Base-by-base conservation (phyloP, 2,797 vertebrate species). In the Enteromius treurensis region DNA sequence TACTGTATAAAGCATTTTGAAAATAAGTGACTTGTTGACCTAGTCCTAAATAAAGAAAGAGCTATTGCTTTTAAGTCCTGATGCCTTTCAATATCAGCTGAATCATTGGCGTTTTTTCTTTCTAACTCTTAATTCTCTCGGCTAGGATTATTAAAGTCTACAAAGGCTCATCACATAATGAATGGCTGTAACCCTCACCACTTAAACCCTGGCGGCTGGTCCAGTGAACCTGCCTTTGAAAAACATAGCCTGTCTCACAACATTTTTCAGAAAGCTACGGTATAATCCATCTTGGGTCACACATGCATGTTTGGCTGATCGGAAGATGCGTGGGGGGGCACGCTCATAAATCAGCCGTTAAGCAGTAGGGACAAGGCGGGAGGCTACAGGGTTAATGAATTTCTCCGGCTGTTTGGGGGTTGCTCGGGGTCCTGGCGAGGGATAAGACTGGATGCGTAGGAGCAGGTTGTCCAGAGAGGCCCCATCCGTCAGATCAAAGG, bases 401-500 rank as follows among this genome's bases (percentile, higher is more conserved):
- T 91, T 91, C 89, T 90, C 90, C 91, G 89, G 91, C 90, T 53
- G 81, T 82, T 79, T 70, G 90, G 89, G 89, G 93, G 90, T 89
- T 81, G 87, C 84, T 86, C 88, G 69, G 90, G 86, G 91, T 91
- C 92, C 91, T 53, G 42, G 88, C 87, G 85, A 91, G 93, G 79
- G 94, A 95, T 95, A 93, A 94, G 92, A 88, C 90, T 85, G 91
- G 91, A 88, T 90, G 92, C 90, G 91, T 86, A 84, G 92, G 94
- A 93, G 93, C 93, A 95, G 93, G 93, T 93, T 92, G 91, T 91
- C 92, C 88, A 15, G 90, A 91, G 92, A 91, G 93, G 92, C 93
- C 91, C 92, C 92, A 94, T 94, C 92, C 86, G 90, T 94, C 93
- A 95, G 94, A 95, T 95, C 94, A 95, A 96, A 96, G 94, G 87